phyloP scores from a whole-genome alignment of 2,888 invertebrate species.

The Acrobasis suavella region DNA sequence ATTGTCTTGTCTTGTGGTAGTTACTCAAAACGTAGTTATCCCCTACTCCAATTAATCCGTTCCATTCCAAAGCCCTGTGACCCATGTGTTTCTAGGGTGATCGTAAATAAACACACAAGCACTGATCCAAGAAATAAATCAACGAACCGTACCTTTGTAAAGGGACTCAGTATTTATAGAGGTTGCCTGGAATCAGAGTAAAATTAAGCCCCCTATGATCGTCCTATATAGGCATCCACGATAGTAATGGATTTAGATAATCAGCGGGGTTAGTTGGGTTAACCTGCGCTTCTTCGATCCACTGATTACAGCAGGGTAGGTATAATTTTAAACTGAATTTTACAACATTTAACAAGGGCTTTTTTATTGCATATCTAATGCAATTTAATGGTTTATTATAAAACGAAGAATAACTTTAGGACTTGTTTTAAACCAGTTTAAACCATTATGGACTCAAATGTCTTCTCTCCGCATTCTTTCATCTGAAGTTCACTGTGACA shows the following conservation, averaged over 20 bases:
- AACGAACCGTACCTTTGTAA: conserved; percentile 40
- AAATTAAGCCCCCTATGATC: conserved; percentile 1
- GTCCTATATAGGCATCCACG: background rate
- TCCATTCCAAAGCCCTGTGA: conserved; percentile 26
- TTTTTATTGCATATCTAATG: too few species aligned
- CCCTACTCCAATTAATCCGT: background rate
- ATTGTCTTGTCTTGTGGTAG: too few species aligned
- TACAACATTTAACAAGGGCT: too few species aligned
- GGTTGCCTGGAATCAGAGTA: conserved; percentile 19
- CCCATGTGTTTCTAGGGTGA: conserved; percentile 31
- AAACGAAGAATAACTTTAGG: too few species aligned
- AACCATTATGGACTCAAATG: too few species aligned
- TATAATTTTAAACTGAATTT: background rate
- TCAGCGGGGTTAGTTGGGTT: background rate
- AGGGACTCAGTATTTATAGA: conserved; percentile 45
- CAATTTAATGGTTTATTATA: too few species aligned
- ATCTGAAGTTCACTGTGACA: too few species aligned
- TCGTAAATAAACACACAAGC: conserved; percentile 46
- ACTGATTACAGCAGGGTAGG: background rate
- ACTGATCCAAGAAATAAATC: conserved; percentile 49
- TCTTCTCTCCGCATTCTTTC: too few species aligned
- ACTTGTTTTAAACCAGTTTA: too few species aligned
- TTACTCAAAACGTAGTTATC: too few species aligned
- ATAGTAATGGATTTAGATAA: conserved; percentile 7
- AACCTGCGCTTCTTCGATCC: background rate